A percentile compares a stretch with the other conserved stretches of the same genome.
Evolutionary conservation across 1,140 invertebrate genomes (phyloP).

Genomic region (Gryon sp.): DNA sequence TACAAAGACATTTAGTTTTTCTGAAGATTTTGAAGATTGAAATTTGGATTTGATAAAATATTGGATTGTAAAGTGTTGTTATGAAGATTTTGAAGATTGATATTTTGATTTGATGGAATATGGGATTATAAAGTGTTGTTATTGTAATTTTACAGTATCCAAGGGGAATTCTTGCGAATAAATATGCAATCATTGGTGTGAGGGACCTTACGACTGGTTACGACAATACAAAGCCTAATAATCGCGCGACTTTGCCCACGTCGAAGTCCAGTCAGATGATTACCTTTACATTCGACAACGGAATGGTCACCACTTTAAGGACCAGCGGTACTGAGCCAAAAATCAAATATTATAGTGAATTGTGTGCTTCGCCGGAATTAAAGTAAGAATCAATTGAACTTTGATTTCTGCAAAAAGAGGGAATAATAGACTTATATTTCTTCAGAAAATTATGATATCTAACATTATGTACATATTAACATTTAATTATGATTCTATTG

Average conservation of each 20-base stretch:
- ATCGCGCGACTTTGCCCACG: conserved; percentile 87
- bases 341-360: conserved; percentile 98
- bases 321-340: conserved; percentile 99
- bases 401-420: too few relatives aligned
- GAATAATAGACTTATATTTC: too few relatives aligned
- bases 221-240: conserved; percentile 87
- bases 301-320: conserved; percentile 91
- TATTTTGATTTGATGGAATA: neutral
- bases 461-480: too few relatives aligned
- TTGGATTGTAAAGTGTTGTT: too few relatives aligned
- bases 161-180: conserved; percentile 83
- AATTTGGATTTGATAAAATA: neutral
- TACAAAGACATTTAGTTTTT: too few relatives aligned
- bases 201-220: conserved; percentile 95
- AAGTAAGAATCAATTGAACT: conserved; percentile 78
- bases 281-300: conserved; percentile 95
- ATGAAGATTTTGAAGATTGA: neutral
- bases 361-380: conserved; percentile 85
- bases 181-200: conserved; percentile 86
- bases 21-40: neutral
- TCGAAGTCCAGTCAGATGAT: conserved; percentile 95
- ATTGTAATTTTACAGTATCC: conserved; percentile 86
- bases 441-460: too few relatives aligned
- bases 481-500: too few relatives aligned
- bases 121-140: too few relatives aligned